Percentiles rank a stretch among this genome's conserved stretches.
phyloP scores from a whole-genome alignment of 2,113 vertebrate genomes.

The Marmota monax region DNA sequence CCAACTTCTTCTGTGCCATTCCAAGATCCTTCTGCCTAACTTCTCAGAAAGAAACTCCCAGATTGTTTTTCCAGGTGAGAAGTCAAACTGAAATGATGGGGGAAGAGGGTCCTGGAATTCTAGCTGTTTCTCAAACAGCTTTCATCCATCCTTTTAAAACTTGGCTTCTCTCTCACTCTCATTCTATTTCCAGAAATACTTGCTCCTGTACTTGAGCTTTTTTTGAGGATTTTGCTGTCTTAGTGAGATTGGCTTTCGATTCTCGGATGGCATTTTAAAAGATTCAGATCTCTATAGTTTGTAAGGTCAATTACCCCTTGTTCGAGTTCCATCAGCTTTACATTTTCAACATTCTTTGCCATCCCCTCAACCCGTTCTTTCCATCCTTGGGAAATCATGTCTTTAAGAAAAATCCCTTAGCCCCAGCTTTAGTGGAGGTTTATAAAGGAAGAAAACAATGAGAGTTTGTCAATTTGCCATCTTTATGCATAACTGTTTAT shows the following conservation, averaged over 20 bases:
- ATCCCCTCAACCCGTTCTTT: background rate
- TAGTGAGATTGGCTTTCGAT: background rate
- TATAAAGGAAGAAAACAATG: background rate
- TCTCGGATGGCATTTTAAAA: background rate
- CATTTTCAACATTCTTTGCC: background rate
- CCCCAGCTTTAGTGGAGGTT: background rate
- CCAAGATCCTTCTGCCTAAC: background rate
- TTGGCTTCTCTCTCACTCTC: background rate
- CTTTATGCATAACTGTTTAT: background rate
- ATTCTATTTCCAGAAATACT: background rate
- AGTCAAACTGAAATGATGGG: background rate
- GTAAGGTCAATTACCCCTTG: background rate
- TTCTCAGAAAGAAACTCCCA: slow-evolving; percentile 29
- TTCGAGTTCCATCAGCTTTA: background rate
- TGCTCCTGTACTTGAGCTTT: background rate
- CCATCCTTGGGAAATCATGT: background rate
- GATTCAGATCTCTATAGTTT: slow-evolving; percentile 26
- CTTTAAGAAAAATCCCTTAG: background rate
- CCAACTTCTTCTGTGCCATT: background rate
- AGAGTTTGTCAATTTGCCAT: background rate
- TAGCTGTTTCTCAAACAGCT: background rate
- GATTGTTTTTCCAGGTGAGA: background rate
- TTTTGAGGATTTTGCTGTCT: background rate
- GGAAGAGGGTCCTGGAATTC: background rate
- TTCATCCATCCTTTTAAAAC: background rate